Evolutionary conservation across 1,140 invertebrate genomes (phyloP), one percentile per base, ranked within the genome.

Genomic region (Bombus picipes): DNA sequence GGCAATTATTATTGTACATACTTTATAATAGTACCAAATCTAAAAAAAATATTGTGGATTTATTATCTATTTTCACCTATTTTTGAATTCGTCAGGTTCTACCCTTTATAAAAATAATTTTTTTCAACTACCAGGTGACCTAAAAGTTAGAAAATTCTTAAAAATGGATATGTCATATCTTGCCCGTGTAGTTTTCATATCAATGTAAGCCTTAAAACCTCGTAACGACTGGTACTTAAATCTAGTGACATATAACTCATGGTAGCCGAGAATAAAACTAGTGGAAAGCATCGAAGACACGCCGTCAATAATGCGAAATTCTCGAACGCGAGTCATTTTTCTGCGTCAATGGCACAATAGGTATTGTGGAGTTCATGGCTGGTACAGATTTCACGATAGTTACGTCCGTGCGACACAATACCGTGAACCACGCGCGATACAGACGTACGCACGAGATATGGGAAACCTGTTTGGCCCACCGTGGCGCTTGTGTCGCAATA

Each of bases 391-490:
- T 25, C 25, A 15, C 8, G 25, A 81, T 72, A 81, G 32, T 57
- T 39, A 6, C 13, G 12, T 41, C 6, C 47, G 15, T 22, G 34
- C 68, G 18, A n/a, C 68, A 39, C 34, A 81, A 81, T 72, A 32
- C 37, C 37, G n/a, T 34, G 53, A 41, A 71, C n/a, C 34, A 41
- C 34, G n/a, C 32, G 41, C 4, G 8, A 66, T 10, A 77, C n/a
- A 74, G n/a, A 37, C 53, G 37, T 28, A 76, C 41, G 39, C 41
- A 68, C 41, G 28, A 65, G n/a, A 79, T 39, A 53, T 34, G 47
- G 70, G 57, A 72, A 81, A 74, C 80, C 70, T 81, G 80, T 81
- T 81, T 57, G 39, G 28, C 8, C 9, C 37, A 2, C 39, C 10
- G 39, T 65, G 34, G 75, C 37, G n/a, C 39, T 37, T 28, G 57